Evolutionary conservation across 1,140 invertebrate genomes (phyloP).

Genomic region (Leucophenga varia): DNA sequence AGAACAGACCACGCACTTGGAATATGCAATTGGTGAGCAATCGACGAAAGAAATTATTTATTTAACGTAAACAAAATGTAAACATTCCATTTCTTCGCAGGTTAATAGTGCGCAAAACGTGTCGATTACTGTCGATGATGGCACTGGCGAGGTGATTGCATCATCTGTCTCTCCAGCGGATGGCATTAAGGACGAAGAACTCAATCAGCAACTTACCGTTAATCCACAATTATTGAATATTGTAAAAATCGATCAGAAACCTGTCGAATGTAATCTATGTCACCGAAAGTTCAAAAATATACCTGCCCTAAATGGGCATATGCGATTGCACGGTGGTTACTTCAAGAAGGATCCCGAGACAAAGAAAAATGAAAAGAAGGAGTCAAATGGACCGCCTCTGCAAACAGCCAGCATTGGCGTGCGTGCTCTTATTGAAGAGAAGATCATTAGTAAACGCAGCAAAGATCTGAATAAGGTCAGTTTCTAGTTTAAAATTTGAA

Average conservation of each 20-base stretch:
- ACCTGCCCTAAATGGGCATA: slow-evolving; percentile 94
- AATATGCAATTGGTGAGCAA: slow-evolving; percentile 57
- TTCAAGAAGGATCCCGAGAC: slow-evolving; percentile 91
- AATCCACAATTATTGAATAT: slow-evolving; percentile 57
- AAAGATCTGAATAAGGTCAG: slow-evolving; percentile 53
- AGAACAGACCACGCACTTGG: slow-evolving; percentile 54
- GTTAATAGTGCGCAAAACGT: slow-evolving; percentile 46
- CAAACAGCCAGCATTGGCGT: slow-evolving; percentile 87
- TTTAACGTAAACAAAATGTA: slow-evolving; percentile 31
- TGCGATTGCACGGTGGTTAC: slow-evolving; percentile 94
- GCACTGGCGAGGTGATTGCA: slow-evolving; percentile 40
- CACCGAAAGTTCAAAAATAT: slow-evolving; percentile 95
- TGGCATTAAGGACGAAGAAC: slow-evolving; percentile 42
- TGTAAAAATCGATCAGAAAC: slow-evolving; percentile 67
- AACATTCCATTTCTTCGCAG: slow-evolving; percentile 18
- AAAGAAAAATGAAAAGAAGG: slow-evolving; percentile 83
- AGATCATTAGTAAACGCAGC: slow-evolving; percentile 80
- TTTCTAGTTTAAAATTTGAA: neutral
- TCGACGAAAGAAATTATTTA: slow-evolving; percentile 9
- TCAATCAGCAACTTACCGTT: slow-evolving; percentile 50
- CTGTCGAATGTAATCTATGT: slow-evolving; percentile 92
- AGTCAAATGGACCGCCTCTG: slow-evolving; percentile 74
- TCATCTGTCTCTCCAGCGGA: slow-evolving; percentile 32
- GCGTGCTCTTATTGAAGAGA: slow-evolving; percentile 85
- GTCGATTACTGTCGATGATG: slow-evolving; percentile 45